Base-by-base conservation (phyloP, 2,888 invertebrate genomes). In the Oscheius sp. region DNA sequence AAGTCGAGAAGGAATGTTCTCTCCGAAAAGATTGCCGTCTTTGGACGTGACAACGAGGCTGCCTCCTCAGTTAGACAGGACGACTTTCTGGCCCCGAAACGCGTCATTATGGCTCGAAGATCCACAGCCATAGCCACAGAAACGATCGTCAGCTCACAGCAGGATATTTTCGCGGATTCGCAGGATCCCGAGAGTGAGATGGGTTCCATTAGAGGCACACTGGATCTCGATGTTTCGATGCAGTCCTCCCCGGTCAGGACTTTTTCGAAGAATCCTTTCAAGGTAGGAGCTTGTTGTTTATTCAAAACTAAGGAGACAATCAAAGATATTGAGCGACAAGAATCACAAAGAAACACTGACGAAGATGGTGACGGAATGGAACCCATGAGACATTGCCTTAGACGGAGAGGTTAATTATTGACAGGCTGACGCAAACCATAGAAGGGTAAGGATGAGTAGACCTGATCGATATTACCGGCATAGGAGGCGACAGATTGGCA, bases 1-100 rank as follows among this genome's bases (percentile, higher is more conserved):
- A 84, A 80, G 50, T 71, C 65, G 33, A 78, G 78, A n/a, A 80
- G 80, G 47, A 21, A 74, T 11, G 76, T 76, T 11, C 57, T 87
- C 29, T 71, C 80, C n/a, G 81, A 86, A 9, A 87, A 87, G 68
- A 48, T 63, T 37, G 63, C 55, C 13, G 29, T 1, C 10, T 47
- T 32, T 50, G 73, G 37, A 32, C 47, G 73, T 51, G 73, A 73
- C 2, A 73, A 63, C 10, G 13, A 48, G 35, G 9, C 33, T 13
- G 63, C 51, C 2, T 5, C 4, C 10, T 66, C 33, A 13, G 33
- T 9, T 10, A 13, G n/a, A n/a, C 53, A 66, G 48, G 35, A 53
- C 21, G 53, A 66, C 29, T 63, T 63, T 21, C 11, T 48, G 7
- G 63, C 21, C 3, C 51, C 66, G 1, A 53, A 66, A n/a, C 13